phyloP scores from a whole-genome alignment of 2,888 invertebrate genomes.

The Brachyptera risi region DNA sequence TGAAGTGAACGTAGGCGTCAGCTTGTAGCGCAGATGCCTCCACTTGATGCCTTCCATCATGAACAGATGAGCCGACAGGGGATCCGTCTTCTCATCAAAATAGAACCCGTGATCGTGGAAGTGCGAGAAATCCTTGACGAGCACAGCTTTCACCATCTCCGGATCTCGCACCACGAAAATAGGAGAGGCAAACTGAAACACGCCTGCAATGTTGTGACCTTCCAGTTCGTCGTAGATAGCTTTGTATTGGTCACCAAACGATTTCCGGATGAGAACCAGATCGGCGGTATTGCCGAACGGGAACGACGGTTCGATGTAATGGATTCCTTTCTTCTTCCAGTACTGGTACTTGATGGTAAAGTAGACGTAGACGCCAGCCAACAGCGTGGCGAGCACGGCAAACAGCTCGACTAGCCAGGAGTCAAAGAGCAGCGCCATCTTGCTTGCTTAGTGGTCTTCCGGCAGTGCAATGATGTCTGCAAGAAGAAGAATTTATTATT shows the following conservation, averaged over 20 bases:
- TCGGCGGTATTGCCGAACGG: constrained; percentile 59
- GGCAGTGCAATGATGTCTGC: no score
- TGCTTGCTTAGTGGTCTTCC: no score
- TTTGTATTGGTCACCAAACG: constrained; percentile 58
- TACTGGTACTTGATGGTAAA: not conserved
- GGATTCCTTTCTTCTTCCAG: constrained; percentile 6
- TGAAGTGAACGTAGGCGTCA: constrained; percentile 50
- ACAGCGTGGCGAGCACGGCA: not conserved
- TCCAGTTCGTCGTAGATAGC: constrained; percentile 50
- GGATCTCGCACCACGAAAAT: constrained; percentile 54
- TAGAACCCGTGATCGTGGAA: constrained; percentile 50
- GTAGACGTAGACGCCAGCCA: not conserved
- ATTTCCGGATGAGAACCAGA: constrained; percentile 52
- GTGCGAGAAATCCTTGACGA: constrained; percentile 46
- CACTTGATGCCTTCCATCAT: constrained; percentile 47
- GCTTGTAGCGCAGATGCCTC: constrained; percentile 47
- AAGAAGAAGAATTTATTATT: no score
- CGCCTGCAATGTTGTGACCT: constrained; percentile 13
- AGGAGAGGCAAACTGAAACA: constrained; percentile 43
- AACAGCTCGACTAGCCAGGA: constrained; percentile 4
- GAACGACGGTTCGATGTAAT: constrained; percentile 45
- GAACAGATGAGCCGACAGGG: constrained; percentile 49
- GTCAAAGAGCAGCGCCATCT: not conserved
- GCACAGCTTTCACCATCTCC: constrained; percentile 43
- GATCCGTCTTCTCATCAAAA: constrained; percentile 46